Evolutionary conservation across 2,888 invertebrate species (phyloP), one percentile per base, ranked within the genome.

Genomic region (Geotrupes spiniger): DNA sequence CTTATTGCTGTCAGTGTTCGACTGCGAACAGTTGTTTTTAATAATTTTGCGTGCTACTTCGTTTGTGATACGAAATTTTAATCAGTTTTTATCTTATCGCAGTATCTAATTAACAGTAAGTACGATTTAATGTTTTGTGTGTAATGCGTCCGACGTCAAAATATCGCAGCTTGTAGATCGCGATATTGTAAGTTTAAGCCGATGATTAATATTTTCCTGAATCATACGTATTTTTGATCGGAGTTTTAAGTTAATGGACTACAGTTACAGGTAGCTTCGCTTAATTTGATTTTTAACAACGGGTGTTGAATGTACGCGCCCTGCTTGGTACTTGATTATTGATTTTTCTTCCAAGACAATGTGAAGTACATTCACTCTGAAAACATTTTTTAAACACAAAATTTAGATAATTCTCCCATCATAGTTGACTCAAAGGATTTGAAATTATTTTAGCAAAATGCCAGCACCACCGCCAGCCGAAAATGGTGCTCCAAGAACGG

Each of bases 401-500:
- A 3, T 21, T 21, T 21, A 6, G 6, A 21, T 21, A 21, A 3
- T n/a, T n/a, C n/a, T n/a, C n/a, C n/a, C 16, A 33, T 15, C 14
- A 27, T n/a, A 4, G n/a, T 10, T 8, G 12, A n/a, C 25, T 33
- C 26, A 38, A 21, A 16, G n/a, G 39, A 21, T 14, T 4, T 39
- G 27, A 27, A 16, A 26, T 26, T 21, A 27, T 50, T 46, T 29
- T 29, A 50, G 50, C 48, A 65, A 60, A 74, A 85, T 85, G 84
- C 84, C 85, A 40, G 81, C 80, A 54, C 81, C 82, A 66, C 74
- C 77, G 57, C 71, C 76, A 54, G 79, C 78, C 65, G 78, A 76
- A 69, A 82, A 81, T 73, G 85, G 79, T 51, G 84, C 84, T 62
- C 91, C 91, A 48, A 81, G 84, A 73, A 89, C 91, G 62, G 93